Conservation (phyloP, 1,140 invertebrate genomes). For the Geopemphigus sp. region DNA sequence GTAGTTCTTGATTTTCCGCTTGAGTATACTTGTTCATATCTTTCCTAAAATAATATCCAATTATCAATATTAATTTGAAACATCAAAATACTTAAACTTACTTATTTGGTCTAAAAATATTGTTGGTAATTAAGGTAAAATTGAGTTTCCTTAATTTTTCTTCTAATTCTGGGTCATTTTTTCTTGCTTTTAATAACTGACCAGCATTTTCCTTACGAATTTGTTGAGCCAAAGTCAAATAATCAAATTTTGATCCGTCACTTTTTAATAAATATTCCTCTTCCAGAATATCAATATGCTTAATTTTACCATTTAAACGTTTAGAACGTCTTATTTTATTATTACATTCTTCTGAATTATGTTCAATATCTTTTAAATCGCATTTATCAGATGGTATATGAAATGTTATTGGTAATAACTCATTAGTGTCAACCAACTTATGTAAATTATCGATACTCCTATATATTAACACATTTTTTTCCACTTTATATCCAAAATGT, state of each 20-base stretch:
- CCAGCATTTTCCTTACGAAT: constrained; percentile 5
- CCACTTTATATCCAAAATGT: not conserved
- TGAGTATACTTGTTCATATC: constrained; percentile 15
- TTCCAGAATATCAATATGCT: constrained; percentile 10
- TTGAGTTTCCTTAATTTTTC: constrained; percentile 32
- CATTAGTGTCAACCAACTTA: not conserved
- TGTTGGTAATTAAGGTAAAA: constrained; percentile 5
- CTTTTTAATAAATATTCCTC: not conserved
- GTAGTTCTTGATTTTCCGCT: constrained; percentile 59
- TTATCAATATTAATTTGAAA: not conserved
- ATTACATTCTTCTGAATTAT: not conserved
- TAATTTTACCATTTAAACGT: constrained; percentile 32
- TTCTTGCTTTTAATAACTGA: constrained; percentile 7
- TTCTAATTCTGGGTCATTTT: constrained; percentile 20
- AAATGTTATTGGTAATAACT: not conserved
- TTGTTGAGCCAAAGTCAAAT: constrained; percentile 8
- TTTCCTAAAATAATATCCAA: constrained; percentile 11
- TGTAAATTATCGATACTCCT: constrained; percentile 20
- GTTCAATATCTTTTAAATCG: not conserved
- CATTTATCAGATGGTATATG: not conserved
- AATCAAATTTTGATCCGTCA: not conserved
- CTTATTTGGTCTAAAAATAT: constrained; percentile 11
- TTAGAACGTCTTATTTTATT: constrained; percentile 35
- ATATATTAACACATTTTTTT: not conserved
- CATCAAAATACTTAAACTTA: not conserved